Conservation (phyloP, 2,797 vertebrate genomes). For the Antrozous pallidus region DNA sequence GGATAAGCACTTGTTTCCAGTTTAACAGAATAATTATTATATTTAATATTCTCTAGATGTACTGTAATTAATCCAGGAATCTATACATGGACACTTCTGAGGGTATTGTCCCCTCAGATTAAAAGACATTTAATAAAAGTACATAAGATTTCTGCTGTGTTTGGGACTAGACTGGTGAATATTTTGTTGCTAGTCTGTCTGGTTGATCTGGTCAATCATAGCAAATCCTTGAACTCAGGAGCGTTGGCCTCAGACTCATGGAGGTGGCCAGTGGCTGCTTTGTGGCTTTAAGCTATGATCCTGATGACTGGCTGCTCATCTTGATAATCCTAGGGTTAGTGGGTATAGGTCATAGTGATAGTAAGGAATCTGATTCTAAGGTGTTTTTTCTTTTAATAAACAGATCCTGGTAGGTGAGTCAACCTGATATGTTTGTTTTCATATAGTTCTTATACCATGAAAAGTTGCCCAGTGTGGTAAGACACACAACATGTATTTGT, state of each 20-base stretch:
- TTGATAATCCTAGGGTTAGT: background rate
- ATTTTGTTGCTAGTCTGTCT: background rate
- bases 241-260: background rate
- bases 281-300: background rate
- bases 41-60: conserved; percentile 23
- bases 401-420: conserved; percentile 42
- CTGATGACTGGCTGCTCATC: background rate
- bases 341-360: background rate
- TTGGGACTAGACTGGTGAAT: background rate
- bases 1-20: background rate
- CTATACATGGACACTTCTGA: background rate
- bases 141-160: background rate
- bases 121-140: background rate
- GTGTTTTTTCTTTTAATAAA: conserved; percentile 45
- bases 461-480: conserved; percentile 40
- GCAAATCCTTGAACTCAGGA: background rate
- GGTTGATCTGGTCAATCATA: background rate
- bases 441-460: conserved; percentile 36
- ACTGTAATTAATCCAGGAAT: background rate
- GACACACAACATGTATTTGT: background rate
- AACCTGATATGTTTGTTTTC: conserved; percentile 29
- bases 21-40: background rate
- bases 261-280: background rate
- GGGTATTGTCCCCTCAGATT: background rate
- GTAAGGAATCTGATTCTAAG: conserved; percentile 22